phyloP scores from a whole-genome alignment of 2,888 invertebrate species.

The Nematopogon swammerdamellus region DNA sequence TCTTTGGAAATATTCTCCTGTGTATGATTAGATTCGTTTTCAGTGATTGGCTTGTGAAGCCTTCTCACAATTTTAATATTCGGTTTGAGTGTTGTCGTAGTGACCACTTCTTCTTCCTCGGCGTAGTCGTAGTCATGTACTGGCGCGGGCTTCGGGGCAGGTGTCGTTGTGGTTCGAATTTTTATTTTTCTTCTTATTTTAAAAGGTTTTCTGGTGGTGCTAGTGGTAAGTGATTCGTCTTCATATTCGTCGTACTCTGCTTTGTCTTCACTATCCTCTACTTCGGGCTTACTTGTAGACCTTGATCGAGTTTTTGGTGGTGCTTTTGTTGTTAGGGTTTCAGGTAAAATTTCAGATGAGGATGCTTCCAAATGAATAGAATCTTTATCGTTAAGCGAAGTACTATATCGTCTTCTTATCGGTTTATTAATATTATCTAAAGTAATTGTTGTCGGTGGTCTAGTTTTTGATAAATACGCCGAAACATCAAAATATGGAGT shows the following conservation, averaged over 20 bases:
- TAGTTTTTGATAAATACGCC: slow-evolving; percentile 19
- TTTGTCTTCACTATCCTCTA: slow-evolving; percentile 13
- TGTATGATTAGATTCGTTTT: slow-evolving; percentile 11
- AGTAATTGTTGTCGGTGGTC: not conserved
- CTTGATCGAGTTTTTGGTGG: not conserved
- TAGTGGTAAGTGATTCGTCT: slow-evolving; percentile 19
- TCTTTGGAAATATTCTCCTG: slow-evolving; percentile 8
- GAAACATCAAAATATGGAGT: slow-evolving; percentile 21
- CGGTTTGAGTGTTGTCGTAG: slow-evolving; percentile 14
- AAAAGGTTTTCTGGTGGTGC: slow-evolving; percentile 24
- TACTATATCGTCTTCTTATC: not conserved
- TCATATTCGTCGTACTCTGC: slow-evolving; percentile 22
- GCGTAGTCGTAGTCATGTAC: slow-evolving; percentile 19
- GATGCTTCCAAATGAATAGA: slow-evolving; percentile 24
- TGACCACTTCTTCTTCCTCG: slow-evolving; percentile 8
- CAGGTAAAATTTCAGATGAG: slow-evolving; percentile 14
- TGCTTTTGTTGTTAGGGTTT: slow-evolving; percentile 9
- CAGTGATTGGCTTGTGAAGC: slow-evolving; percentile 23
- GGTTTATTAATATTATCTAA: not conserved
- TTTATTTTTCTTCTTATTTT: slow-evolving; percentile 15
- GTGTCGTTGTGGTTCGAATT: slow-evolving; percentile 12
- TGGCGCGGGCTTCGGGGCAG: not conserved
- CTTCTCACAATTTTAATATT: slow-evolving; percentile 31
- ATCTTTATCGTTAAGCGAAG: slow-evolving; percentile 17
- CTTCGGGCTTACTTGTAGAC: not conserved